Conservation (phyloP, 2,888 invertebrate genomes). For the Zelleria hepariella region DNA sequence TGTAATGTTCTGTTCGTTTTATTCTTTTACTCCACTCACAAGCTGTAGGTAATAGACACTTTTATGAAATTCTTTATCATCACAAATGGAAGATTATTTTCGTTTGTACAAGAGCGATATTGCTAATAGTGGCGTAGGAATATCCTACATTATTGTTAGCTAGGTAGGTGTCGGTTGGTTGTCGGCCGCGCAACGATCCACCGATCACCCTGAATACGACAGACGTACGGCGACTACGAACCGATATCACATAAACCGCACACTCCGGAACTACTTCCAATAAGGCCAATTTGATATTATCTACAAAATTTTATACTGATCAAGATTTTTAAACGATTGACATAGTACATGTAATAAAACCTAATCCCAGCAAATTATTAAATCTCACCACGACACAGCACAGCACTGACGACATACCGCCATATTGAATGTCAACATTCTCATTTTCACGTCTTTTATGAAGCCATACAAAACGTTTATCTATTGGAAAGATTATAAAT, state of each 20-base stretch:
- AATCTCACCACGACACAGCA: constrained; percentile 96
- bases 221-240: constrained; percentile 5
- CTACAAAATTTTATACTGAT: constrained; percentile 18
- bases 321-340: constrained; percentile 24
- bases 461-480: constrained; percentile 32
- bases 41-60: constrained; percentile 51
- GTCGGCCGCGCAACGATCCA: constrained; percentile 33
- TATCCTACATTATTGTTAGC: constrained; percentile 45
- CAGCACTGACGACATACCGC: constrained; percentile 97
- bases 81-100: neutral
- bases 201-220: constrained; percentile 13
- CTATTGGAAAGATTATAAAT: constrained; percentile 22
- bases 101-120: neutral
- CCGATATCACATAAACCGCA: neutral
- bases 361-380: constrained; percentile 49
- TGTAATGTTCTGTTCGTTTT: constrained; percentile 26
- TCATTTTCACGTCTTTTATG: constrained; percentile 47
- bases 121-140: constrained; percentile 22
- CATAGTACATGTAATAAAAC: constrained; percentile 33
- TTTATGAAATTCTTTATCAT: constrained; percentile 3
- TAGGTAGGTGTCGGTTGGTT: constrained; percentile 35
- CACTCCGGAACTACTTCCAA: constrained; percentile 14
- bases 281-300: constrained; percentile 27
- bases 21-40: constrained; percentile 47
- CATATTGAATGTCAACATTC: constrained; percentile 89